A percentile compares a stretch with the other conserved stretches of the same genome.
Conservation (phyloP, 2,888 invertebrate species). For the Hemistola chrysoprasaria region DNA sequence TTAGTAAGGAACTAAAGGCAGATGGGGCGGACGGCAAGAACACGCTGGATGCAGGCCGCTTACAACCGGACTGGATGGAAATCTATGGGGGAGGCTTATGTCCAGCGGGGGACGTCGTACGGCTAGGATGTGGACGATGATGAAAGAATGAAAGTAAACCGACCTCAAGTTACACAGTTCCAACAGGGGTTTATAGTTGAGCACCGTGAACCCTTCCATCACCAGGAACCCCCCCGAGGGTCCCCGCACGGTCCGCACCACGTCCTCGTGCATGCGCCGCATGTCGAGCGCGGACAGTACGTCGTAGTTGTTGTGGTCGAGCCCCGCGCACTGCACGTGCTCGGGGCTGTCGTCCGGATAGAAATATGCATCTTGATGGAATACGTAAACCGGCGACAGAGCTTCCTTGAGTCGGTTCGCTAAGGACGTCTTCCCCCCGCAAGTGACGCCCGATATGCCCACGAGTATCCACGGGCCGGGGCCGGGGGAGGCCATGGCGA, state of each 20-base stretch:
- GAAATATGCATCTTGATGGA: constrained; percentile 91
- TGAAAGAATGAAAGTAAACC: constrained; percentile 18
- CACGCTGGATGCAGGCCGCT: too few relatives aligned
- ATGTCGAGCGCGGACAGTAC: constrained; percentile 87
- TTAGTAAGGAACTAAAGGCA: too few relatives aligned
- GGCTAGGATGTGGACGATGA: neutral
- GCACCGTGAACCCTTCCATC: constrained; percentile 89
- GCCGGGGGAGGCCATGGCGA: constrained; percentile 4
- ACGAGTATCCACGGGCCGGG: too few relatives aligned
- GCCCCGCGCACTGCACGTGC: constrained; percentile 83
- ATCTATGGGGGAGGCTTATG: too few relatives aligned
- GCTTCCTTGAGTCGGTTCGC: constrained; percentile 77
- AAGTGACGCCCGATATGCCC: constrained; percentile 90
- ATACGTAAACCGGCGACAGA: constrained; percentile 72
- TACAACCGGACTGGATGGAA: too few relatives aligned
- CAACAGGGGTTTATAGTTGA: constrained; percentile 85
- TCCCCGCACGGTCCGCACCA: constrained; percentile 62
- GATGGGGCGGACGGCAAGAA: too few relatives aligned
- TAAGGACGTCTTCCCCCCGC: constrained; percentile 91
- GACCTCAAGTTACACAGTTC: constrained; percentile 85
- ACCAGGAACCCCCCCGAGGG: constrained; percentile 86
- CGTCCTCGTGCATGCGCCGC: constrained; percentile 85
- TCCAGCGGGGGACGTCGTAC: neutral
- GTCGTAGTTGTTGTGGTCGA: constrained; percentile 91
- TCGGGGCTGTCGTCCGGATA: constrained; percentile 84